Base-by-base conservation (phyloP, 2,797 vertebrate genomes). In the Sternarchorhynchus goeldii region DNA sequence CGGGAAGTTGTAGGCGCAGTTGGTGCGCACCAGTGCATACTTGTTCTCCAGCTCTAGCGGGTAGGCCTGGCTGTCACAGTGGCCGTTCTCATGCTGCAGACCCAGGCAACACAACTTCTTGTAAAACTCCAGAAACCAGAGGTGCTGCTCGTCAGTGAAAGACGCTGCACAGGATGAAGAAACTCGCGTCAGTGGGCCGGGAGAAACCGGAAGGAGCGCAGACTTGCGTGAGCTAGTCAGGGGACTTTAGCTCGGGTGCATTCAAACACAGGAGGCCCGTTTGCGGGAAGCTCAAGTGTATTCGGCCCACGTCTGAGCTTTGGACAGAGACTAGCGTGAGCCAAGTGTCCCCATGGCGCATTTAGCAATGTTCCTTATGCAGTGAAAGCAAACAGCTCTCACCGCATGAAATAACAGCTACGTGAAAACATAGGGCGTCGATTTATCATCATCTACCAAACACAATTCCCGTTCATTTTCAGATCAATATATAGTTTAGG, bases 1-100 rank as follows among this genome's bases (percentile, higher is more conserved):
- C 77, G 96, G 96, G 78, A 98, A 93, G 88, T 98, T 98, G 88
- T 96, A 98, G 89, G 96, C 96, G 91, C 96, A 98, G 88, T 98
- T 96, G 85, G 95, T 96, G 81, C 96, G 93, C 78, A 98, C 94
- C 80, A 94, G 90, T 6, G 90, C 91, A 2, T 95, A 94, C 77
- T 96, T 95, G 80, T 91, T 94, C 87, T 95, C 94, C 73, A 95
- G 92, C 85, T 95, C 95, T 77, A 95, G 81, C 18, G 91, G 90
- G 88, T 94, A 94, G 20, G 93, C 86, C 80, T 94, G 94, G 83
- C 90, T 94, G 82, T 96, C 95, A 63, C 84, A 93, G 85, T 94
- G 94, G 32, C 94, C 94, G 63, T 94, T 95, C 84, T 97, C 96
- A 67, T 94, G 92, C 81, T 95, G 95, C 60, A 97, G 91, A 73